These are phyloP conservation scores for Rhodophaea formosa DNA, from an alignment of 2,888 invertebrate genomes.

Conservation along the genomic window DNA sequence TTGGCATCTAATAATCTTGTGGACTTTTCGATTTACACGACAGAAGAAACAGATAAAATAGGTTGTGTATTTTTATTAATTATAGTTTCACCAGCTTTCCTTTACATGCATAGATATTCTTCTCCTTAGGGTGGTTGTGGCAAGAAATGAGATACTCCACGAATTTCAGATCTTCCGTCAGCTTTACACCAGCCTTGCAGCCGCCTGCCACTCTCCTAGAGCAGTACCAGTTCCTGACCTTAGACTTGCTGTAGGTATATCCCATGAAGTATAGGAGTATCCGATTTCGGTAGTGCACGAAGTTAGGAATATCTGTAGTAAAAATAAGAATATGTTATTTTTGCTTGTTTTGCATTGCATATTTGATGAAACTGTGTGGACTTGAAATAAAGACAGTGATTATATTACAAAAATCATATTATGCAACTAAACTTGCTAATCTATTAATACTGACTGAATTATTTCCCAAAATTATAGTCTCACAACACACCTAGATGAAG, in stretches of 20 bases:
- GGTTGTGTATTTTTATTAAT: too few relatives aligned
- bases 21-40: too few relatives aligned
- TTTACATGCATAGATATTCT: neutral
- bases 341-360: too few relatives aligned
- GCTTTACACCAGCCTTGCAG: slow-evolving; percentile 29
- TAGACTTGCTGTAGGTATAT: slow-evolving; percentile 5
- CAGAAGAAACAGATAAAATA: too few relatives aligned
- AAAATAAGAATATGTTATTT: neutral
- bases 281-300: slow-evolving; percentile 3
- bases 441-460: too few relatives aligned
- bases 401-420: too few relatives aligned
- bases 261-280: neutral
- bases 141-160: neutral
- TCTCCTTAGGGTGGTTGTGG: neutral
- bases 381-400: too few relatives aligned
- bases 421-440: too few relatives aligned
- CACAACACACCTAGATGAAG: too few relatives aligned
- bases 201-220: slow-evolving; percentile 28
- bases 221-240: slow-evolving; percentile 31
- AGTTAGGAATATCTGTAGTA: neutral
- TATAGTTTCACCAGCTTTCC: neutral
- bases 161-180: neutral
- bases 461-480: too few relatives aligned
- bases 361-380: too few relatives aligned
- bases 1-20: too few relatives aligned